A percentile compares a stretch with the other conserved stretches of the same genome.
Conservation (phyloP, 2,113 vertebrate genomes). For the Saimiri boliviensis region DNA sequence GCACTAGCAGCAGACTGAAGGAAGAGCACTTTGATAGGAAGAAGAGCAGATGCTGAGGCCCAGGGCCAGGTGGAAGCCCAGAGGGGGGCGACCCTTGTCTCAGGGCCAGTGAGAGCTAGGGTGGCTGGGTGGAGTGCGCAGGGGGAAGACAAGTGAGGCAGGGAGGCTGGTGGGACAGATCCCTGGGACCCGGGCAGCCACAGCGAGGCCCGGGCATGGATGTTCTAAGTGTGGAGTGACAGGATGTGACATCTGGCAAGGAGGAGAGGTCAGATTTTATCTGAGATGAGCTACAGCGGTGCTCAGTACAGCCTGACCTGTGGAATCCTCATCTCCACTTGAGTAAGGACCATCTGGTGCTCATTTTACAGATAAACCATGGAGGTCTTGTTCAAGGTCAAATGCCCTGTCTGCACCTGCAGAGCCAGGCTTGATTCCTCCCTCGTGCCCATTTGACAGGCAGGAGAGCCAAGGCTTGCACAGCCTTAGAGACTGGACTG, state of each 20-base stretch:
- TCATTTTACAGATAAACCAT: background rate
- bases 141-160: background rate
- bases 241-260: background rate
- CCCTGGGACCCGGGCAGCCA: background rate
- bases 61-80: background rate
- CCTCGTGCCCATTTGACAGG: fast-evolving
- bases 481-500: background rate
- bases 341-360: background rate
- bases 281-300: background rate
- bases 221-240: background rate
- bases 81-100: fast-evolving
- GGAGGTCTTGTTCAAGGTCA: constrained; percentile 41
- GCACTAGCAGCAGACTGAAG: background rate
- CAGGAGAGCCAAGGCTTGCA: background rate
- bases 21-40: background rate
- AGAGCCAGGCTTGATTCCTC: background rate
- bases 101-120: too few species aligned
- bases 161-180: background rate
- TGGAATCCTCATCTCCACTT: background rate
- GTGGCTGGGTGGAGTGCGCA: background rate
- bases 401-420: background rate
- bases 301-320: background rate
- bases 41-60: background rate
- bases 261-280: background rate
- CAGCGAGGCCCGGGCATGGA: background rate